Base-by-base conservation (phyloP, 2,888 invertebrate genomes). In the Sminthurides aquaticus region DNA sequence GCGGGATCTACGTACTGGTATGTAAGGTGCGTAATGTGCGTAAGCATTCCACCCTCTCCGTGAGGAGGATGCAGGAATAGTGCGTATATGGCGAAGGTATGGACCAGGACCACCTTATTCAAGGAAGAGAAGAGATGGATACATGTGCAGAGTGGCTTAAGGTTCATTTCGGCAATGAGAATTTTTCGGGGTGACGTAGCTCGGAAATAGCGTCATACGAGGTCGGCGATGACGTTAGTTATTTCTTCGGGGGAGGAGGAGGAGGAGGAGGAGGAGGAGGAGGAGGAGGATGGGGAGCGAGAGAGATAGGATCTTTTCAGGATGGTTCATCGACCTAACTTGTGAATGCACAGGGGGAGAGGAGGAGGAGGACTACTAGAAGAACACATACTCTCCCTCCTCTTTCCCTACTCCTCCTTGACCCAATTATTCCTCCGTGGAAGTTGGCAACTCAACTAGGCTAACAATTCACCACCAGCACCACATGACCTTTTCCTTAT, bases 181-280 rank as follows among this genome's bases (percentile, higher is more conserved):
- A 66, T 64, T 64, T 63, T 69, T 67, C 62, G 68, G 70, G 68
- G 69, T 71, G 74, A 71, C 68, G 62, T 66, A 54, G 25, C 34
- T 63, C 65, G 68, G 69, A 69, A 69, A 69, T 65, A 67, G 70
- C 71, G 71, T 73, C 73, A 71, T 72, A 67, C 70, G 71, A 70
- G 70, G 67, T 66, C 66, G 71, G 67, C 60, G 68, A 70, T 74
- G 74, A 74, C 73, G 74, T 68, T 69, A 70, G 69, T 67, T 61
- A 64, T n/a, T 57, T 65, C 60, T 62, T 54, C 62, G 70, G 62
- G 68, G 67, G 22, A 52, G 20, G 5, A 20, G 20, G 11, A 64
- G 71, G 68, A 67, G 62, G 61, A 70, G 63, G 58, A 52, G 28
- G 61, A 65, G 62, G 62, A 67, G 69, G 70, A 64, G 69, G 64